Evolutionary conservation across 2,113 vertebrate genomes (phyloP).

Genomic region (Caloenas nicobarica): DNA sequence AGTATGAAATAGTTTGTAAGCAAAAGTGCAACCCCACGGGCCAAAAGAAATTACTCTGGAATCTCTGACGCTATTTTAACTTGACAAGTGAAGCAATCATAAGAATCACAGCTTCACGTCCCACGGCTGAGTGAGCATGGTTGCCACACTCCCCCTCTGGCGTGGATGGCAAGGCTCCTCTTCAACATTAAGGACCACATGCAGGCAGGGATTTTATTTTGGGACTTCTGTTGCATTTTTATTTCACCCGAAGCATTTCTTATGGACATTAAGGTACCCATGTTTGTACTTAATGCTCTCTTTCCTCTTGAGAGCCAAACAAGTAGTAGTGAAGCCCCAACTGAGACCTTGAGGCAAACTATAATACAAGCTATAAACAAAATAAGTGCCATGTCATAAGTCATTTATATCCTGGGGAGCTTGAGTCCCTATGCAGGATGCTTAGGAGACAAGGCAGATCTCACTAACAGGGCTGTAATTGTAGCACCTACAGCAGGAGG

Average conservation of each 20-base stretch:
- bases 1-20: not conserved
- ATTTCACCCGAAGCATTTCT: not conserved
- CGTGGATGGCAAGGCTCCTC: not conserved
- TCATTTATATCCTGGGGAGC: not conserved
- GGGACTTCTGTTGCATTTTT: not conserved
- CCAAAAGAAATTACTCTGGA: not conserved
- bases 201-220: not conserved
- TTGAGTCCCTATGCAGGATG: fast-evolving
- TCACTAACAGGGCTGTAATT: not conserved
- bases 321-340: not conserved
- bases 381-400: not conserved
- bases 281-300: not conserved
- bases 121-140: fast-evolving
- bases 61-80: not conserved
- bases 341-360: not conserved
- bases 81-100: not conserved
- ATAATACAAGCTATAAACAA: not conserved
- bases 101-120: not conserved
- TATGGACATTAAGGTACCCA: not conserved
- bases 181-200: not conserved
- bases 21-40: not conserved
- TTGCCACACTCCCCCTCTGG: not conserved
- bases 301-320: not conserved
- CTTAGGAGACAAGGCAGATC: not conserved
- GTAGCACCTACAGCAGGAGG: not conserved